Percentiles rank a stretch among this genome's conserved stretches.
Evolutionary conservation across 30 jellyfish, hydroid and myxozoan genomes (phyloP).

Genomic region (Haliclystus octoradiatus): DNA sequence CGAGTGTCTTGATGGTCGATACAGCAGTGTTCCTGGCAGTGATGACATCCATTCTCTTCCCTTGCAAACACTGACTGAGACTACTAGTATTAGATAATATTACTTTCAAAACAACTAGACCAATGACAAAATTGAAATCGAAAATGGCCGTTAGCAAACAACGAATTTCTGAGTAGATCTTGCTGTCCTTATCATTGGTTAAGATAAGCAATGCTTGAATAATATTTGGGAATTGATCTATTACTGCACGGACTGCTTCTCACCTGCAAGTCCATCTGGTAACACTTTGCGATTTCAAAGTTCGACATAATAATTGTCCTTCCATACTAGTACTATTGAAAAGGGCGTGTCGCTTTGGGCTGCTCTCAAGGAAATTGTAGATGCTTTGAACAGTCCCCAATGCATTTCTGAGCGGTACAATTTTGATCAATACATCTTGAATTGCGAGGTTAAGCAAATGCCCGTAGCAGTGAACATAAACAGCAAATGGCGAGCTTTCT

Average conservation of each 20-base stretch:
- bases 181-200: too few species aligned
- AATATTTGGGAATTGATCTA: conserved; percentile 18
- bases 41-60: conserved; percentile 16
- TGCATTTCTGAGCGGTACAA: conserved; percentile 20
- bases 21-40: conserved; percentile 15
- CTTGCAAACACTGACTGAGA: conserved; percentile 29
- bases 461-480: too few species aligned
- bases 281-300: conserved; percentile 23
- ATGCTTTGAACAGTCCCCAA: conserved; percentile 24
- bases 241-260: too few species aligned
- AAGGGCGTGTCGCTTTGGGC: conserved; percentile 29
- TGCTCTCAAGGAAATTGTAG: conserved; percentile 14
- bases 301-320: conserved; percentile 13
- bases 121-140: conserved; percentile 19
- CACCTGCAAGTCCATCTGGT: conserved; percentile 39
- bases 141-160: conserved; percentile 9
- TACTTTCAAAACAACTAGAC: too few species aligned
- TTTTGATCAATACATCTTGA: conserved; percentile 3
- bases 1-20: neutral
- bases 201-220: conserved; percentile 11
- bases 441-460: too few species aligned
- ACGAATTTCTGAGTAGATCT: conserved; percentile 4
- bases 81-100: conserved; percentile 4
- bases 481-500: conserved; percentile 18
- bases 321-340: too few species aligned